These are phyloP conservation scores for Scalopus aquaticus DNA, from an alignment of 2,113 vertebrate species.

Conservation along the genomic window DNA sequence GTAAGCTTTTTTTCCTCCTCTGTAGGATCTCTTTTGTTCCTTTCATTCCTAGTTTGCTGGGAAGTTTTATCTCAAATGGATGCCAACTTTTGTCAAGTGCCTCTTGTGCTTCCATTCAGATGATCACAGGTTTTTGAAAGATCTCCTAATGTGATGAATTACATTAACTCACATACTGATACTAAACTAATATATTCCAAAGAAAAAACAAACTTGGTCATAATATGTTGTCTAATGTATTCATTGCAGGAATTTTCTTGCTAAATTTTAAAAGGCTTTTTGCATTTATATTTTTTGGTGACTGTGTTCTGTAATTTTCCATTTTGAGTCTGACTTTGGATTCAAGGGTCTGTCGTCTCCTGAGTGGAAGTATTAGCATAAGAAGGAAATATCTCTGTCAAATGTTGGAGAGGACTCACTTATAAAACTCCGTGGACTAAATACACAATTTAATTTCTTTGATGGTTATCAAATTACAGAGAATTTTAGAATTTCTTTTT, in stretches of 20 bases:
- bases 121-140: slow-evolving; percentile 25
- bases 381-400: neutral
- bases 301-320: neutral
- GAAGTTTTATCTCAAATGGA: neutral
- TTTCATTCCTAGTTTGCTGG: neutral
- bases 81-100: neutral
- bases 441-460: neutral
- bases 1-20: neutral
- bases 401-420: neutral
- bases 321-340: slow-evolving; percentile 3
- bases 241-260: neutral
- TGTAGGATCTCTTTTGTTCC: neutral
- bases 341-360: slow-evolving; percentile 4
- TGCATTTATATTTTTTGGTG: neutral
- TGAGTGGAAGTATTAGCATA: neutral
- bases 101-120: neutral
- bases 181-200: neutral
- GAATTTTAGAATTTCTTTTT: neutral
- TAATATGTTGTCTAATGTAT: neutral
- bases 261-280: neutral
- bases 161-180: neutral
- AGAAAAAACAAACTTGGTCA: neutral
- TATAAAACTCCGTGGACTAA: neutral
- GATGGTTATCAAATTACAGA: neutral
- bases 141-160: slow-evolving; percentile 1